Evolutionary conservation across 2,888 invertebrate genomes (phyloP), one percentile per base, ranked within the genome.

Genomic region (Heliconius ismenius): DNA sequence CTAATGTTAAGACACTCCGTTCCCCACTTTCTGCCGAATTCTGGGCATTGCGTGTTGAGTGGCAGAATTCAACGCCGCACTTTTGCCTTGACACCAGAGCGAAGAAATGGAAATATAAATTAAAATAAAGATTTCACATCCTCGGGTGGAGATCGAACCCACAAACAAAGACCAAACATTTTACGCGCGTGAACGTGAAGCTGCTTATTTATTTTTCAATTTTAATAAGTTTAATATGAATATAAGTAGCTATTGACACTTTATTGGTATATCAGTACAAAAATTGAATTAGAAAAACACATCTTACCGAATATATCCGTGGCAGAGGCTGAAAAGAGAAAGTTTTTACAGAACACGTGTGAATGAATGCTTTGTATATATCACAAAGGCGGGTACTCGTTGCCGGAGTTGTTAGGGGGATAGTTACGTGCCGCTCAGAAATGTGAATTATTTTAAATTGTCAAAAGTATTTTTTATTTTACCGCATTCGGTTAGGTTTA

Each of bases 381-480:
- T 84, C 90, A 91, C 91, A 91, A 91, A 91, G 90, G 85, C 67
- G 82, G 86, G 86, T 88, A 88, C 88, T 86, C 86, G 86, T 87
- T 86, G 86, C 84, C 84, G 85, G 85, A 85, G 92, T 92, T 92
- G 93, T 92, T 92, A 91, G 91, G 89, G 89, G 86, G 85, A 89
- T 87, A 89, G 91, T 89, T 90, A 89, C 88, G 87, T 90, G 84
- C 88, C 88, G 85, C 81, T 88, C 88, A 85, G 90, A 92, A 91
- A 92, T 88, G 88, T 85, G 87, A 91, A 92, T 91, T 89, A 88
- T 90, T 92, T 90, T 90, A 89, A 89, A 90, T 91, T 92, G 90
- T 86, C 89, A 92, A 92, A 91, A 72, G 36, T 58, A 36, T n/a
- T 36, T 72, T 36, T 32, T n/a, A 28, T 24, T 32, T 58, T 36